A percentile compares a stretch with the other conserved stretches of the same genome.
Conservation (phyloP, 1,140 invertebrate genomes). For the Daktulosphaira vitifoliae region DNA sequence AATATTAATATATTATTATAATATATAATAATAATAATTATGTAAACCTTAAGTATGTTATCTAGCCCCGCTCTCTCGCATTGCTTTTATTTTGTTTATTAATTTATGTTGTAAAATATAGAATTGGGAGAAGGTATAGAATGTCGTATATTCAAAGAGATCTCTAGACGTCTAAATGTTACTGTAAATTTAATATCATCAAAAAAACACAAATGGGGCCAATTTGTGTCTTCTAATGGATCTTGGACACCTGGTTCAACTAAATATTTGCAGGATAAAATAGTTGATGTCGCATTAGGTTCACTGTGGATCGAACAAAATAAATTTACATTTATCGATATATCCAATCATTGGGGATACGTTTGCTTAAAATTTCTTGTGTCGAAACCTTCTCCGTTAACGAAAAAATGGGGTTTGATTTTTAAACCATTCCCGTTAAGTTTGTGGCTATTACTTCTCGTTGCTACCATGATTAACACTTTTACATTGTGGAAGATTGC, state of each 20-base stretch:
- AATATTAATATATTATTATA: too few species aligned
- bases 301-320: constrained; percentile 29
- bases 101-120: too few species aligned
- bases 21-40: too few species aligned
- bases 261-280: background rate
- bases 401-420: constrained; percentile 22
- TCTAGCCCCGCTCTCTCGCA: too few species aligned
- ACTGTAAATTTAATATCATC: background rate
- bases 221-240: constrained; percentile 9
- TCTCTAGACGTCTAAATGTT: constrained; percentile 19
- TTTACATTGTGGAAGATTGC: background rate
- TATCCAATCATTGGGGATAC: constrained; percentile 28
- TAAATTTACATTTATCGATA: constrained; percentile 8
- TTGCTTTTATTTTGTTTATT: too few species aligned
- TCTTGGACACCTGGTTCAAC: constrained; percentile 13
- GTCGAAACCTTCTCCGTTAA: constrained; percentile 13
- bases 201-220: constrained; percentile 20
- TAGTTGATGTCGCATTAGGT: constrained; percentile 28
- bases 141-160: constrained; percentile 30
- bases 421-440: constrained; percentile 23
- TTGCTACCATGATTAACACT: background rate
- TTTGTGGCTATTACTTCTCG: constrained; percentile 25
- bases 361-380: constrained; percentile 32
- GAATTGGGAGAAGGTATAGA: constrained; percentile 23
- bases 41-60: too few species aligned